These are phyloP conservation scores for Lamprotornis superbus DNA, from an alignment of 2,113 vertebrate genomes.

Conservation along the genomic window DNA sequence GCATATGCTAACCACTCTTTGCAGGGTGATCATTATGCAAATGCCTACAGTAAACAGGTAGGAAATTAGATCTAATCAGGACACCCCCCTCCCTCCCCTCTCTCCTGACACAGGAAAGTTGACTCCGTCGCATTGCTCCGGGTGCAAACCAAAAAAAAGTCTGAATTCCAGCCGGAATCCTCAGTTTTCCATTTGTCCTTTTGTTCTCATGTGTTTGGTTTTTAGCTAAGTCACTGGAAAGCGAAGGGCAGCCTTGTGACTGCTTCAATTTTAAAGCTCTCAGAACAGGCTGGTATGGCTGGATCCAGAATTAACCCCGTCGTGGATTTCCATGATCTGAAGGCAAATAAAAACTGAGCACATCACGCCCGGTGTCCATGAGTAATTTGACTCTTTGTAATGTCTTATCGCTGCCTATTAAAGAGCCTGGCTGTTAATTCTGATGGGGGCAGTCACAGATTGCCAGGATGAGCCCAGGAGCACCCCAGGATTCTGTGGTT, in stretches of 20 bases:
- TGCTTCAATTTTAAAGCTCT: slow-evolving; percentile 38
- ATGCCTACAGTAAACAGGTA: slow-evolving; percentile 62
- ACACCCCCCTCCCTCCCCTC: slow-evolving; percentile 34
- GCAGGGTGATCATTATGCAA: slow-evolving; percentile 60
- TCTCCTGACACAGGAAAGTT: slow-evolving; percentile 33
- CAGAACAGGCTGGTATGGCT: background rate
- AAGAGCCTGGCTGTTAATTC: background rate
- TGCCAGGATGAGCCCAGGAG: background rate
- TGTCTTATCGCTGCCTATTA: background rate
- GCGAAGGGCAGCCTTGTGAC: slow-evolving; percentile 16
- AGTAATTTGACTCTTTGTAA: background rate
- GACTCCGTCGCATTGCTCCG: background rate
- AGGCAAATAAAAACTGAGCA: background rate
- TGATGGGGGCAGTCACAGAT: background rate
- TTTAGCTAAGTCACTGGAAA: slow-evolving; percentile 39
- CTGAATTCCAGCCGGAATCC: background rate
- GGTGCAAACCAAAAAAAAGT: background rate
- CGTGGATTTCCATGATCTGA: background rate
- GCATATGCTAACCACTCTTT: slow-evolving; percentile 56
- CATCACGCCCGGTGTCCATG: background rate
- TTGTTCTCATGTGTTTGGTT: background rate
- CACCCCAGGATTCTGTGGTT: background rate
- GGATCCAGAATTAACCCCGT: background rate
- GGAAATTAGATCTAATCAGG: slow-evolving; percentile 70
- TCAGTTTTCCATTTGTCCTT: background rate